Percentiles rank a stretch among this genome's conserved stretches.
These are phyloP conservation scores for Neoniphon sammara DNA, from an alignment of 2,797 vertebrate species.

Conservation along the genomic window DNA sequence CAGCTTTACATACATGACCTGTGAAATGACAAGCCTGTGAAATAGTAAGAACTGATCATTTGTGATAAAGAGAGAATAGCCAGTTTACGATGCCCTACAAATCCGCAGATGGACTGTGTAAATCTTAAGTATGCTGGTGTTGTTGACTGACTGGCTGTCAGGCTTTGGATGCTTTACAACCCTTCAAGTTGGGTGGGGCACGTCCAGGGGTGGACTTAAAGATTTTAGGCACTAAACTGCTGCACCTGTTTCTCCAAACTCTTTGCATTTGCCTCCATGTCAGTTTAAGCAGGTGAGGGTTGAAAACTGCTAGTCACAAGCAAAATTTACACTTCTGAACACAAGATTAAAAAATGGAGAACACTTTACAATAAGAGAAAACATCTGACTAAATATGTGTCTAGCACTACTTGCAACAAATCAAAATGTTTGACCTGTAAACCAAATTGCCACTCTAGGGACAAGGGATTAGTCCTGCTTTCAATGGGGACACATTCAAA, in stretches of 20 bases:
- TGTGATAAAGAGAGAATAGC: not conserved
- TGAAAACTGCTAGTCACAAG: not conserved
- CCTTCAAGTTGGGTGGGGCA: not conserved
- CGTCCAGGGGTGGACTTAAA: not conserved
- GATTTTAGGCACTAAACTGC: not conserved
- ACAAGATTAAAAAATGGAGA: not conserved
- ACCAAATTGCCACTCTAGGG: not conserved
- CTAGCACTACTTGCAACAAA: not conserved
- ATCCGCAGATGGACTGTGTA: not conserved
- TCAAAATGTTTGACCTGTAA: not conserved
- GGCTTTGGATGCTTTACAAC: not conserved
- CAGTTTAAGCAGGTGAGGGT: not conserved
- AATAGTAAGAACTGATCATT: no score
- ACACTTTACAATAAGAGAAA: not conserved
- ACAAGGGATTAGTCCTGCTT: slow-evolving; percentile 18
- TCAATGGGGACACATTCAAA: slow-evolving; percentile 8
- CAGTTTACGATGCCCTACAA: not conserved
- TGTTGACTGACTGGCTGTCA: slow-evolving; percentile 4
- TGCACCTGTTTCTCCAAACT: not conserved
- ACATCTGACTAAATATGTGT: not conserved
- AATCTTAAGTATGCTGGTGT: not conserved
- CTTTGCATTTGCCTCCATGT: not conserved
- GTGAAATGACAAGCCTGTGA: no score
- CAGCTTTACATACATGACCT: no score
- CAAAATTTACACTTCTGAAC: not conserved